Evolutionary conservation across 1,140 invertebrate genomes (phyloP), one percentile per base, ranked within the genome.

Genomic region (Anagrus nilaparvatae): DNA sequence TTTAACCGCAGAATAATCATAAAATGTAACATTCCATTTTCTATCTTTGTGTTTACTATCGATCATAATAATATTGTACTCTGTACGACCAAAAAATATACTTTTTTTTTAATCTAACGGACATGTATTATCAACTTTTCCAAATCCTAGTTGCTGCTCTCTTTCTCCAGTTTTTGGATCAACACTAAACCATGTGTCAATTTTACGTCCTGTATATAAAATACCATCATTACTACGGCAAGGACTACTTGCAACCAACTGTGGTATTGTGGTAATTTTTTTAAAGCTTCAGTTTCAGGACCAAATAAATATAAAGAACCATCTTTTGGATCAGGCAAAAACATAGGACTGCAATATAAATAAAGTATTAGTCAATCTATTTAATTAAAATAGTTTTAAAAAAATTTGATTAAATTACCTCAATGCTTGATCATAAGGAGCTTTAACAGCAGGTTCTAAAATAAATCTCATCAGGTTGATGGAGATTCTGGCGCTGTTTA

Each of bases 201-300:
- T 84, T 66, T 98, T 97, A 63, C 88, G 87, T 40, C 82, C 82
- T 35, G 92, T 93, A 60, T 98, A 98, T 12, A 98, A 70, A 55
- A 97, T 89, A 2, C 94, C 95, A 70, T 98, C 94, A 19, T 81
- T 84, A 43, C 89, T 95, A 38, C 84, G 77, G 64, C 93, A 96
- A 0, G 96, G 96, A 17, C 94, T 93, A 41, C 82, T 88, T 4
- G 89, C 81, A 2, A 99, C 95, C 33, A 99, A 66, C 62, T 99
- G 86, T n/a, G 94, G 93, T 62, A 99, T 97, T 1, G 92, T 97
- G 93, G 93, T 19, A 99, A 61, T 59, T 97, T 98, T 64, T 94
- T 94, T 0, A 98, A 72, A 50, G 78, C 77, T 29, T 83, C 78
- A 41, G 78, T 76, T 40, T 84, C 78, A 1, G 67, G 74, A 3